phyloP scores from a whole-genome alignment of 2,888 invertebrate species.

The Lagria hirta region DNA sequence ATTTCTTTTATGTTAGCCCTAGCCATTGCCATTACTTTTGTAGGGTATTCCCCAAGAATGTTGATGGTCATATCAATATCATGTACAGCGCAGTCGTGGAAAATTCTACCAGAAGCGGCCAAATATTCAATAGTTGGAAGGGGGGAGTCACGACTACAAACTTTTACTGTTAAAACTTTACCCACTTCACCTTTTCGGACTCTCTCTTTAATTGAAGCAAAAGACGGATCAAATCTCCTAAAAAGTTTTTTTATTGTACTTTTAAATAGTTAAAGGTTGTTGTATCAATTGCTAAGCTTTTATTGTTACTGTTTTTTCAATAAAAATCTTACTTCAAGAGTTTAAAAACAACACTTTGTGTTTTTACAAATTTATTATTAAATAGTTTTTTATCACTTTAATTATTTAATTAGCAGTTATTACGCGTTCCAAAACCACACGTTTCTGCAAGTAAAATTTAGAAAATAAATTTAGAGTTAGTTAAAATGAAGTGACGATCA shows the following conservation, averaged over 20 bases:
- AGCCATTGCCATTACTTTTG: slow-evolving; percentile 58
- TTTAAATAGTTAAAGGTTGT: neutral
- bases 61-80: slow-evolving; percentile 69
- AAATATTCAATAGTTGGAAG: slow-evolving; percentile 64
- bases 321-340: too few relatives aligned
- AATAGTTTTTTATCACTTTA: too few relatives aligned
- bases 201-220: slow-evolving; percentile 55
- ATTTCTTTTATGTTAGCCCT: slow-evolving; percentile 63
- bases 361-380: too few relatives aligned
- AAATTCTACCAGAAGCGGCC: slow-evolving; percentile 65
- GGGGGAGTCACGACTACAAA: slow-evolving; percentile 66
- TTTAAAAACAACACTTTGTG: too few relatives aligned
- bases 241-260: too few relatives aligned
- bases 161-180: slow-evolving; percentile 64
- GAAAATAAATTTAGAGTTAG: too few relatives aligned
- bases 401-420: too few relatives aligned
- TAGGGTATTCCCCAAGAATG: slow-evolving; percentile 64
- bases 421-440: too few relatives aligned
- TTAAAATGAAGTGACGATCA: too few relatives aligned
- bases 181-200: slow-evolving; percentile 63
- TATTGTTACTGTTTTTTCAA: too few relatives aligned
- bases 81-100: slow-evolving; percentile 70
- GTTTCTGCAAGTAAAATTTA: too few relatives aligned
- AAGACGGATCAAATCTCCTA: slow-evolving; percentile 66
- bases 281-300: too few relatives aligned